Conservation (phyloP, 2,113 vertebrate species). For the Morone saxatilis region DNA sequence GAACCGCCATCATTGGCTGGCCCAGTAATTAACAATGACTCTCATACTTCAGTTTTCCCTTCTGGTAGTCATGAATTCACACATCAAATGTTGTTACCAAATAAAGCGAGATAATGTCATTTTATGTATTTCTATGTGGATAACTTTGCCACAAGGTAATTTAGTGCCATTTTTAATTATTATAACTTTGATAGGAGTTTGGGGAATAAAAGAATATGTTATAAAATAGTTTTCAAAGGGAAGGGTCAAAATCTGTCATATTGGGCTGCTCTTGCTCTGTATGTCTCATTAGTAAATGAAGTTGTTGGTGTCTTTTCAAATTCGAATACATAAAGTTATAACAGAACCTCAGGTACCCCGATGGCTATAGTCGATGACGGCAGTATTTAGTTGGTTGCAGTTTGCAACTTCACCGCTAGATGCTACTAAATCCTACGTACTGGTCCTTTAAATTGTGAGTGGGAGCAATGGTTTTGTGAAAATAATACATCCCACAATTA, state of each 20-base stretch:
- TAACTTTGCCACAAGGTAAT: conserved; percentile 16
- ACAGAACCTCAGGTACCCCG: too few relatives aligned
- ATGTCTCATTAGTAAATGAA: background rate
- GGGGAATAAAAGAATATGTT: background rate
- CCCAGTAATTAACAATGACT: conserved; percentile 26
- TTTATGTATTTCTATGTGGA: background rate
- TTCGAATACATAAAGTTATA: too few relatives aligned
- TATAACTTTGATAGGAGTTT: background rate
- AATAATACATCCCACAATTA: background rate
- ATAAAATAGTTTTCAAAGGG: background rate
- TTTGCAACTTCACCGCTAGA: too few relatives aligned
- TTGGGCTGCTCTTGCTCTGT: background rate
- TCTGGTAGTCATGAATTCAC: conserved; percentile 20
- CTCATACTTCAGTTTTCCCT: conserved; percentile 1
- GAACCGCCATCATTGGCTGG: background rate
- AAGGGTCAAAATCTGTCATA: too few relatives aligned
- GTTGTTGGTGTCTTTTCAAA: background rate
- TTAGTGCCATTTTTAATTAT: background rate
- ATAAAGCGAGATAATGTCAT: background rate
- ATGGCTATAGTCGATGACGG: too few relatives aligned
- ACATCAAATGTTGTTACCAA: conserved; percentile 1
- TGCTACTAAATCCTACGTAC: too few relatives aligned
- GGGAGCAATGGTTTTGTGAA: background rate
- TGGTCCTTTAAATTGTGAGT: too few relatives aligned
- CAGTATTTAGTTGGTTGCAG: too few relatives aligned